A percentile compares a stretch with the other conserved stretches of the same genome.
These are phyloP conservation scores for Stichopus chloronotus DNA, from an alignment of 35 echinoderm and acorn worm genomes.

Conservation along the genomic window DNA sequence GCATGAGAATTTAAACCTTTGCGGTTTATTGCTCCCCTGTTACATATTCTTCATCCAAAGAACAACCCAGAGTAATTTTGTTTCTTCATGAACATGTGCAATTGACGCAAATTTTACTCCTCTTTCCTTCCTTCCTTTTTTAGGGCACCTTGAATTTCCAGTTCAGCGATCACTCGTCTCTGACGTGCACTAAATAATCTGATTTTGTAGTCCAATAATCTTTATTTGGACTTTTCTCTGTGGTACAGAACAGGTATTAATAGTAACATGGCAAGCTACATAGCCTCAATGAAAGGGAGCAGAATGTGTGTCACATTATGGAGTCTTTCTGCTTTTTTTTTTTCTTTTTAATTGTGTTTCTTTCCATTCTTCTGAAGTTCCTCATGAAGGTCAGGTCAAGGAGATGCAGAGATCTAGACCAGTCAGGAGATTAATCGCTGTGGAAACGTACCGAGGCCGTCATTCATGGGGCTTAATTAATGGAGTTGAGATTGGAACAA, in stretches of 20 bases:
- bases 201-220: slow-evolving; percentile 47
- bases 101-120: slow-evolving; percentile 6
- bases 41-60: too few species aligned
- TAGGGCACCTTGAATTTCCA: slow-evolving; percentile 2
- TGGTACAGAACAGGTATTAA: slow-evolving; percentile 32
- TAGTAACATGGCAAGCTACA: slow-evolving; percentile 24
- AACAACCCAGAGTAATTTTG: too few species aligned
- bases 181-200: slow-evolving; percentile 39
- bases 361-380: background rate
- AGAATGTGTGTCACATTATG: slow-evolving; percentile 15
- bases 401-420: background rate
- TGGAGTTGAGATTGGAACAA: too few species aligned
- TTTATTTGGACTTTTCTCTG: background rate
- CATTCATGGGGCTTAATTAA: too few species aligned
- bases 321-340: background rate
- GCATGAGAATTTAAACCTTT: too few species aligned
- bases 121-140: background rate
- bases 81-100: background rate
- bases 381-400: background rate
- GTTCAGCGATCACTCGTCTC: slow-evolving; percentile 23
- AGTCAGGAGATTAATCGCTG: too few species aligned
- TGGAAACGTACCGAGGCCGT: too few species aligned
- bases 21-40: too few species aligned
- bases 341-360: too few species aligned
- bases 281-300: background rate